phyloP scores from a whole-genome alignment of 2,797 vertebrate genomes.

The Nasua narica region DNA sequence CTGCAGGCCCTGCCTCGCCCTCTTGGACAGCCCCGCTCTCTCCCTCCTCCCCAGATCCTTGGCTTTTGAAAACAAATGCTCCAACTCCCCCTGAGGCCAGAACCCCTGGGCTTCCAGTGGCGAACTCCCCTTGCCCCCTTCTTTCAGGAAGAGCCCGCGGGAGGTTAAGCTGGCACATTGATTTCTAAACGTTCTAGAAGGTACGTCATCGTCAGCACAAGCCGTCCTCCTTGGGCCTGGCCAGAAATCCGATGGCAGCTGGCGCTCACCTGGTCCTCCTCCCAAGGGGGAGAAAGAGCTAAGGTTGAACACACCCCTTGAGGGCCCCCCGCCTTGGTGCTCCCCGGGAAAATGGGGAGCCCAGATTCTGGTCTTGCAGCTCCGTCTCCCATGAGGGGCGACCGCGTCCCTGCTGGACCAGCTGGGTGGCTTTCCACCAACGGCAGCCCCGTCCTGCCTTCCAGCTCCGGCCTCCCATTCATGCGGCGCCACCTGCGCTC shows the following conservation, averaged over 20 bases:
- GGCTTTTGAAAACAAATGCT: background rate
- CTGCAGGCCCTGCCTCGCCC: accelerated
- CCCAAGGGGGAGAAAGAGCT: background rate
- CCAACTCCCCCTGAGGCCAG: background rate
- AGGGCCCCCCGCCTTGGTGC: background rate
- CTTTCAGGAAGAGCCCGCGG: background rate
- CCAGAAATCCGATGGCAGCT: background rate
- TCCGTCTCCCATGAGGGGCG: accelerated
- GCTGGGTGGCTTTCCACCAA: background rate
- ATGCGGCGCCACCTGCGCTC: slow-evolving; percentile 90
- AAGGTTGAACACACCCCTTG: background rate
- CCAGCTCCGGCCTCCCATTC: slow-evolving; percentile 87
- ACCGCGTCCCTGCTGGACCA: accelerated
- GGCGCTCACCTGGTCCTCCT: background rate
- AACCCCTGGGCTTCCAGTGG: background rate
- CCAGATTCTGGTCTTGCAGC: background rate
- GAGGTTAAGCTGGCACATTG: background rate
- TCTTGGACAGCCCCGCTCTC: background rate
- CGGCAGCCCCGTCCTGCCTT: slow-evolving; percentile 6
- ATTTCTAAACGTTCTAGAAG: background rate
- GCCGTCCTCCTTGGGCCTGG: background rate
- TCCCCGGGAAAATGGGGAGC: background rate
- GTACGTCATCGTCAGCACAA: accelerated
- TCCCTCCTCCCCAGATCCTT: background rate
- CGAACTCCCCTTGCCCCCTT: background rate